Percentiles rank a stretch among this genome's conserved stretches.
These are phyloP conservation scores for Euthynnus affinis DNA, from an alignment of 2,797 vertebrate species.

Conservation along the genomic window DNA sequence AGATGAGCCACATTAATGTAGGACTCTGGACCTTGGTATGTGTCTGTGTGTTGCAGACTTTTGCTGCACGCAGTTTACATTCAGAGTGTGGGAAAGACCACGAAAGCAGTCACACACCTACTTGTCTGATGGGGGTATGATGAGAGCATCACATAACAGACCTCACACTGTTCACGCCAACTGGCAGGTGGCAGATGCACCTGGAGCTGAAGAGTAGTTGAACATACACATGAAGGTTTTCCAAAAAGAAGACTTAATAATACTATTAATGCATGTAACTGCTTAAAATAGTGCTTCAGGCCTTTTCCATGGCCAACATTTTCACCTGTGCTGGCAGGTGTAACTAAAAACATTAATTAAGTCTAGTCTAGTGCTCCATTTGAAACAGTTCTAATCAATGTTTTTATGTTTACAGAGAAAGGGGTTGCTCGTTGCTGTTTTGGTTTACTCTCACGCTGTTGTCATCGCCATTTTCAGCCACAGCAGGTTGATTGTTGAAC, in stretches of 20 bases:
- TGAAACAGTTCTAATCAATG: no score
- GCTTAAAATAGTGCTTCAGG: not conserved
- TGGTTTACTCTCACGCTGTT: no score
- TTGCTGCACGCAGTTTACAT: slow-evolving; percentile 32
- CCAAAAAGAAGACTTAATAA: slow-evolving; percentile 19
- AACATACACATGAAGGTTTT: slow-evolving; percentile 15
- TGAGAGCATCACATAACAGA: slow-evolving; percentile 71
- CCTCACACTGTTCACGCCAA: slow-evolving; percentile 63
- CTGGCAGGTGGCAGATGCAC: slow-evolving; percentile 70
- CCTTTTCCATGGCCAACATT: slow-evolving; percentile 13
- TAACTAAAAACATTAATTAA: not conserved
- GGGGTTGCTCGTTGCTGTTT: no score
- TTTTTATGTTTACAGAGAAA: no score
- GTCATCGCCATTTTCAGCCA: no score
- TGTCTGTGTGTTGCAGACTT: slow-evolving; percentile 17
- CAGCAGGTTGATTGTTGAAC: no score
- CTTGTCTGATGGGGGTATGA: slow-evolving; percentile 69
- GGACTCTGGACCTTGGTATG: slow-evolving; percentile 29
- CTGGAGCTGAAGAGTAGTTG: slow-evolving; percentile 49
- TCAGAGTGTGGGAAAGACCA: slow-evolving; percentile 62
- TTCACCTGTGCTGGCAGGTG: slow-evolving; percentile 9
- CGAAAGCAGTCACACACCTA: slow-evolving; percentile 48
- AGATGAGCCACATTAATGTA: slow-evolving; percentile 25
- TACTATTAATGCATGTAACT: not conserved
- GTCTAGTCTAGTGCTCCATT: no score